Evolutionary conservation across 37 sponge, comb jelly and placozoan genomes (phyloP), one percentile per base, ranked within the genome.

Genomic region (Ianthella basta): DNA sequence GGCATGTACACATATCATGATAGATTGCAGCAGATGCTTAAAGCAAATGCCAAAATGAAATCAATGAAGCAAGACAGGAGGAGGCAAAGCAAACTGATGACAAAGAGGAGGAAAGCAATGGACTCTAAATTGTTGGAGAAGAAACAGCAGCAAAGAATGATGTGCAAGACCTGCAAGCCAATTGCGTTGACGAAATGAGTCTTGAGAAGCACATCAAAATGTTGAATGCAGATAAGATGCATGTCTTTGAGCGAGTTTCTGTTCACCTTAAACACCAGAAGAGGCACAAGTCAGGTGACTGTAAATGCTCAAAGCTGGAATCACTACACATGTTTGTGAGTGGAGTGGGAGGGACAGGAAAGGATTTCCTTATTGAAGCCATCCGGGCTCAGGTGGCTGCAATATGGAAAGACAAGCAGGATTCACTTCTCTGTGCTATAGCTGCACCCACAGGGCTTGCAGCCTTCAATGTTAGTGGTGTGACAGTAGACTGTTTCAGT

Each of bases 151-250:
- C 85, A 21, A 83, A 87, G 88, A 29, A 87, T 29, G 85, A 87
- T 63, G 39, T 86, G 61, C 37, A 55, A 12, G 84, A 83, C 1
- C 33, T 72, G 16, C 27, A 69, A 24, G 36, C 33, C 4, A 50
- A 86, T 20, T 23, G 23, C 8, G 63, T 27, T 56, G 55, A 41
- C 38, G 20, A 24, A 19, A 21, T 81, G 15, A 73, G 56, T 32
- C 56, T 86, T 24, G 86, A 80, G 14, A 64, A 85, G 79, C 32
- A 80, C 29, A 79, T 87, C 10, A 19, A 70, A 15, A 86, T 83
- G 87, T 63, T 91, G 6, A 87, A 91, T 84, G 50, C 64, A 54
- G 91, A 91, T 50, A 87, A 91, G 82, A 55, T 40, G 21, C 32
- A 84, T 0, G 37, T 91, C 30, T 91, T 80, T 40, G 65, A 91